Evolutionary conservation across 2,888 invertebrate species (phyloP).

Genomic region (Acrobeloides nanus): DNA sequence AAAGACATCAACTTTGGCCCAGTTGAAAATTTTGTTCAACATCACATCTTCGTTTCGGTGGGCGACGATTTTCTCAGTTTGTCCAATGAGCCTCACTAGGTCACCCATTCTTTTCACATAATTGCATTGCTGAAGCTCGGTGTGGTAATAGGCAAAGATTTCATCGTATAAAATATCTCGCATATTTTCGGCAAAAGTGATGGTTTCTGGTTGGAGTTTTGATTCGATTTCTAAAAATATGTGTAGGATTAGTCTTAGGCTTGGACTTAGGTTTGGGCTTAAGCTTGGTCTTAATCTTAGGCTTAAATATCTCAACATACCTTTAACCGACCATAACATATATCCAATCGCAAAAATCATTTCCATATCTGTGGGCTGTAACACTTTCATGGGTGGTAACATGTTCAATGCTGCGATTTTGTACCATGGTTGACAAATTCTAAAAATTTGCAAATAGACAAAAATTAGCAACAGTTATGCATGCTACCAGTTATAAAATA

Average conservation of each 20-base stretch:
- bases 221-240: slow-evolving; percentile 10
- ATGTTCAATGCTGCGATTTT: slow-evolving; percentile 16
- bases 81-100: slow-evolving; percentile 17
- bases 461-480: too few species aligned
- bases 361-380: slow-evolving; percentile 22
- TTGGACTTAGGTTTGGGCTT: too few species aligned
- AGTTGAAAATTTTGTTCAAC: slow-evolving; percentile 15
- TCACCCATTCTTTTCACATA: slow-evolving; percentile 16
- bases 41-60: slow-evolving; percentile 19
- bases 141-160: slow-evolving; percentile 13
- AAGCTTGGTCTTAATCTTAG: too few species aligned
- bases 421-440: slow-evolving; percentile 23
- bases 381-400: slow-evolving; percentile 20
- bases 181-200: slow-evolving; percentile 16
- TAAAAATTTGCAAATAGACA: slow-evolving; percentile 5
- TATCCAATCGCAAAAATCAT: slow-evolving; percentile 27
- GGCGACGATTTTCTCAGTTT: slow-evolving; percentile 15
- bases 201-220: slow-evolving; percentile 13
- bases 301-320: too few species aligned
- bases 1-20: slow-evolving; percentile 19
- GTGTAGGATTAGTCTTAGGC: too few species aligned
- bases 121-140: slow-evolving; percentile 8
- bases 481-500: too few species aligned
- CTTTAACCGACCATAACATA: slow-evolving; percentile 23
- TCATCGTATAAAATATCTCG: slow-evolving; percentile 12